phyloP scores from a whole-genome alignment of 2,797 vertebrate genomes.

The Xenentodon cancila region DNA sequence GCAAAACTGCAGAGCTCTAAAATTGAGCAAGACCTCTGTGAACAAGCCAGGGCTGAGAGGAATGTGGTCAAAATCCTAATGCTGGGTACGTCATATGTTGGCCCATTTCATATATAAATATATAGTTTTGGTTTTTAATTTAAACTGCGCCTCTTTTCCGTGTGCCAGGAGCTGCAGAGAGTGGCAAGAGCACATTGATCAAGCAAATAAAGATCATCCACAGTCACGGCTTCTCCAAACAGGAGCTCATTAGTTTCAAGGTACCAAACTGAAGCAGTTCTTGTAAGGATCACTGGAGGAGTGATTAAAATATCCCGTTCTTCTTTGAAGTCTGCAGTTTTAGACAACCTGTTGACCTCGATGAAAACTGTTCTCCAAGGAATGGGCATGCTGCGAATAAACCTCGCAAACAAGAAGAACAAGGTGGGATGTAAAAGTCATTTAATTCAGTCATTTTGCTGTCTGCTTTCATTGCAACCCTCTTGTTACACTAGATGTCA shows the following conservation, averaged over 20 bases:
- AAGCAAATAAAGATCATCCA: constrained; percentile 85
- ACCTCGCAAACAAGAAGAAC: constrained; percentile 79
- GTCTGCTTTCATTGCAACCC: constrained; percentile 8
- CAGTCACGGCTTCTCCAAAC: constrained; percentile 78
- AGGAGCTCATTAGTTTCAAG: constrained; percentile 81
- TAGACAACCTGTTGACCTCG: constrained; percentile 82
- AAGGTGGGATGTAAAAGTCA: constrained; percentile 58
- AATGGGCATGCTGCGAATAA: constrained; percentile 82
- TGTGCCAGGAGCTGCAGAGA: constrained; percentile 77
- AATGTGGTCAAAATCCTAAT: constrained; percentile 79
- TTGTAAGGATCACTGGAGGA: not conserved
- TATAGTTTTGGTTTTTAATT: too few species aligned
- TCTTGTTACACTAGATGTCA: constrained; percentile 65
- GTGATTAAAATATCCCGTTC: not conserved
- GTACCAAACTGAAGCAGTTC: constrained; percentile 38
- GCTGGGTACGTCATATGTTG: constrained; percentile 66
- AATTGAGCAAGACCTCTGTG: constrained; percentile 74
- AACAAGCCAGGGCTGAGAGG: constrained; percentile 70
- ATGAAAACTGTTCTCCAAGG: constrained; percentile 83
- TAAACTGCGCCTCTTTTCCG: not conserved
- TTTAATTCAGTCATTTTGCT: not conserved
- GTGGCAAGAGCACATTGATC: constrained; percentile 83
- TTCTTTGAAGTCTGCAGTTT: constrained; percentile 70
- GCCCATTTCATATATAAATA: not conserved
- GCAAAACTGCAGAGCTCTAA: constrained; percentile 69